Conservation (phyloP, 2,797 vertebrate species). For the Sebastes oblongus region DNA sequence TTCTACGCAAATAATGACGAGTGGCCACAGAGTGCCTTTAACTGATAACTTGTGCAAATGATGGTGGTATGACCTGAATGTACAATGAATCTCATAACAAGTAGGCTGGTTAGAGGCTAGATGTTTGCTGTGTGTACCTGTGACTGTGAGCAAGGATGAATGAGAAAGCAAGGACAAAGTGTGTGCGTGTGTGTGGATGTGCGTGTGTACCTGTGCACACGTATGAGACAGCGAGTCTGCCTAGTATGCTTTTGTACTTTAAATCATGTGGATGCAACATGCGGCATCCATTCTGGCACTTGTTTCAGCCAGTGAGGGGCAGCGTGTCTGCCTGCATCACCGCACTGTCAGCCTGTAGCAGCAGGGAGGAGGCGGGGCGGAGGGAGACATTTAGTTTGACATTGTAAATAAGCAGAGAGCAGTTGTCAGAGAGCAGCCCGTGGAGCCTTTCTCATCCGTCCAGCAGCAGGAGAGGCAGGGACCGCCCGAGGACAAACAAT, state of each 20-base stretch:
- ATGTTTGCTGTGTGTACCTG: conserved; percentile 43
- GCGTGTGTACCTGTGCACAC: conserved; percentile 67
- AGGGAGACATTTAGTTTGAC: conserved; percentile 87
- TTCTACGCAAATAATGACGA: conserved; percentile 23
- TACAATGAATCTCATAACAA: conserved; percentile 27
- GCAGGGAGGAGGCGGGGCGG: conserved; percentile 72
- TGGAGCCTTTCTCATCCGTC: conserved; percentile 75
- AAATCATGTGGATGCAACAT: conserved; percentile 87
- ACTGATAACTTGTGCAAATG: neutral
- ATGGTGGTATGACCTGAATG: neutral
- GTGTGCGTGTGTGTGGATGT: conserved; percentile 48
- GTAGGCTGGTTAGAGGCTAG: conserved; percentile 45
- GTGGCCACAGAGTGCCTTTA: neutral
- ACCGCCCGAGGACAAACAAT: conserved; percentile 66
- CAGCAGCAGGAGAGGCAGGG: conserved; percentile 60
- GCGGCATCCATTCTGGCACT: conserved; percentile 78
- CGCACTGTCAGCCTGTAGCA: conserved; percentile 61
- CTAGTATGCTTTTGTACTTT: conserved; percentile 83
- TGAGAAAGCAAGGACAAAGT: conserved; percentile 75
- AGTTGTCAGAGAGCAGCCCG: conserved; percentile 85
- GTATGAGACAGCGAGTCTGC: conserved; percentile 76
- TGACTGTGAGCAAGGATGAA: conserved; percentile 68
- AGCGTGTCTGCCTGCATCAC: conserved; percentile 72
- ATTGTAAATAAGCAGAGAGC: conserved; percentile 89
- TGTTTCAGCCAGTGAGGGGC: conserved; percentile 67